Evolutionary conservation across 1,140 invertebrate genomes (phyloP).

Genomic region (Hycleus cichorii): DNA sequence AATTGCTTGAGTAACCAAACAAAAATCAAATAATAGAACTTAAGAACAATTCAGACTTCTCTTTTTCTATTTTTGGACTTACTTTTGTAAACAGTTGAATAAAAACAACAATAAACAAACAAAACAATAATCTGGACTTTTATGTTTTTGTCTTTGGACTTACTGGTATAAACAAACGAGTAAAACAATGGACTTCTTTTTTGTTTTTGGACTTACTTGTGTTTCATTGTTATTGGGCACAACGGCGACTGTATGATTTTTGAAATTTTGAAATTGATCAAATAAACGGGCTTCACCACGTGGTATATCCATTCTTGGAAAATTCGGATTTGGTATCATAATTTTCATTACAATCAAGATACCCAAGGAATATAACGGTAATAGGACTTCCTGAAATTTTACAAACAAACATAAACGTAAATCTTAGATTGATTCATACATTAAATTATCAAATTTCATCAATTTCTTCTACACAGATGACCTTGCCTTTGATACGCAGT

Average conservation of each 20-base stretch:
- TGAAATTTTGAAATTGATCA: slow-evolving; percentile 52
- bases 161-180: too few species aligned
- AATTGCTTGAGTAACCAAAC: too few species aligned
- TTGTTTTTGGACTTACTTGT: slow-evolving; percentile 42
- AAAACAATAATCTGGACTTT: too few species aligned
- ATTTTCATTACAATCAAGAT: slow-evolving; percentile 65
- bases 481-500: not conserved
- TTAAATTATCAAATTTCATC: not conserved
- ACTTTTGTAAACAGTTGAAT: too few species aligned
- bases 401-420: not conserved
- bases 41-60: too few species aligned
- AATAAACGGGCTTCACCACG: slow-evolving; percentile 52
- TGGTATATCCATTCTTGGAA: slow-evolving; percentile 56
- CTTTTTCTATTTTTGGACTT: too few species aligned
- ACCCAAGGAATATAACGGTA: slow-evolving; percentile 64
- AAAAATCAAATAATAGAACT: too few species aligned
- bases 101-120: too few species aligned
- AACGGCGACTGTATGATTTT: slow-evolving; percentile 58
- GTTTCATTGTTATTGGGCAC: slow-evolving; percentile 60
- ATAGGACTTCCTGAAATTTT: slow-evolving; percentile 57
- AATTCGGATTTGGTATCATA: slow-evolving; percentile 65
- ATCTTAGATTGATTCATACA: not conserved
- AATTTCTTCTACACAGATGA: not conserved
- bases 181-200: too few species aligned
- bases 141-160: too few species aligned